phyloP scores from a whole-genome alignment of 1,140 invertebrate genomes.

The Drosophila parvula region DNA sequence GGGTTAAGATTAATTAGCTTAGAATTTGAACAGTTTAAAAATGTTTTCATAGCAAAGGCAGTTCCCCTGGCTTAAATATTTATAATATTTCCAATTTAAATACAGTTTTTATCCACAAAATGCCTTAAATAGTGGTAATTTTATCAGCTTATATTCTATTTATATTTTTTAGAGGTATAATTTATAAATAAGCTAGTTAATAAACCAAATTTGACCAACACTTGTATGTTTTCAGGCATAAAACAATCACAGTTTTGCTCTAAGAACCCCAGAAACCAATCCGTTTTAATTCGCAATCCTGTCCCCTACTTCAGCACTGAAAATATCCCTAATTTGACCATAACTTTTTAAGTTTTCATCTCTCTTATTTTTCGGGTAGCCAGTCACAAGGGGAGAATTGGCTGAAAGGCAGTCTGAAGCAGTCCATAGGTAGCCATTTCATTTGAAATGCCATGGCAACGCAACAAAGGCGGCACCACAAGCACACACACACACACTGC shows the following conservation, averaged over 20 bases:
- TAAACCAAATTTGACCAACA: neutral
- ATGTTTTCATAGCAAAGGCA: neutral
- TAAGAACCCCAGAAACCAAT: neutral
- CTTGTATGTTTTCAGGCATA: neutral
- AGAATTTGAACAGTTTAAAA: neutral
- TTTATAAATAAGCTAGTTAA: neutral
- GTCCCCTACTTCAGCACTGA: neutral
- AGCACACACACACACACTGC: slow-evolving; percentile 33
- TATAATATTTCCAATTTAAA: neutral
- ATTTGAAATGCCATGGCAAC: slow-evolving; percentile 67
- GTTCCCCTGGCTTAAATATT: neutral
- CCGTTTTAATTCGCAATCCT: neutral
- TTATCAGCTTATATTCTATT: neutral
- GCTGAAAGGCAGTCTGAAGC: slow-evolving; percentile 25
- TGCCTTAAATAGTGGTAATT: neutral
- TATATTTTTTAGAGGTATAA: neutral
- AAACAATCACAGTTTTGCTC: neutral
- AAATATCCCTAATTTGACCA: neutral
- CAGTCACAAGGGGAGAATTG: slow-evolving; percentile 24
- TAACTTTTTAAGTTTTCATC: slow-evolving; percentile 19
- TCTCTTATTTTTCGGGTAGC: neutral
- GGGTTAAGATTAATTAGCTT: too few relatives aligned
- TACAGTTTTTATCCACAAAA: neutral
- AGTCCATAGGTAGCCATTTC: slow-evolving; percentile 43
- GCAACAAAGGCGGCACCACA: slow-evolving; percentile 39